A percentile compares a stretch with the other conserved stretches of the same genome.
These are phyloP conservation scores for Scolanthus callimorphus DNA, from an alignment of 92 coral and sea anemone species.

Conservation along the genomic window DNA sequence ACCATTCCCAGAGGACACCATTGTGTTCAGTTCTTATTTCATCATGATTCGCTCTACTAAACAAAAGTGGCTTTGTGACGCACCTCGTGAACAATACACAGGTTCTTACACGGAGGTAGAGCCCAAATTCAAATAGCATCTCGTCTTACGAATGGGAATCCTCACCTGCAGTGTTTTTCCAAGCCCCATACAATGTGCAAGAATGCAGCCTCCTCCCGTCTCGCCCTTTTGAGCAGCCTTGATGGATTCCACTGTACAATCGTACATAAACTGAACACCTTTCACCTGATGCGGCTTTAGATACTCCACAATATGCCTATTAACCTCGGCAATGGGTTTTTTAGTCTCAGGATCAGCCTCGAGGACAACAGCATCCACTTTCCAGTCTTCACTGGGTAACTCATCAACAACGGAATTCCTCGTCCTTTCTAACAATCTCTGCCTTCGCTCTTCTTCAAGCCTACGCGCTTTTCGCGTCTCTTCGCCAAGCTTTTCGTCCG, in stretches of 20 bases:
- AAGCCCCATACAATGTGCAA: constrained; percentile 98
- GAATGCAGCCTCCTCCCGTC: constrained; percentile 90
- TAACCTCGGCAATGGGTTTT: constrained; percentile 74
- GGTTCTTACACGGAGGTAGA: no score
- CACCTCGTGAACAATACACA: no score
- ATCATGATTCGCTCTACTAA: no score
- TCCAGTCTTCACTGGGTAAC: constrained; percentile 44
- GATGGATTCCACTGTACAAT: constrained; percentile 82
- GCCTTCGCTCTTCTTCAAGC: constrained; percentile 93
- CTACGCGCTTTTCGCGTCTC: constrained; percentile 90
- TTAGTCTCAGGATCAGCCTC: constrained; percentile 77
- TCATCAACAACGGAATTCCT: constrained; percentile 58
- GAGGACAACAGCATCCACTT: constrained; percentile 51
- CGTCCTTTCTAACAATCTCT: constrained; percentile 90
- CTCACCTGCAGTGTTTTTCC: constrained; percentile 98
- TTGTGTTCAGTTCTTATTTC: no score
- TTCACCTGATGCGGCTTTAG: constrained; percentile 94
- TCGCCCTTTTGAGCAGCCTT: constrained; percentile 88
- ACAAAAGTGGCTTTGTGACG: no score
- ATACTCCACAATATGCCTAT: constrained; percentile 66
- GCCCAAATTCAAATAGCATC: no score
- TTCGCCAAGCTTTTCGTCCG: constrained; percentile 82
- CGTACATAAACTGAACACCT: constrained; percentile 95
- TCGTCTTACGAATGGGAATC: no score
- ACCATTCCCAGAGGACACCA: no score